Percentiles rank a stretch among this genome's conserved stretches.
phyloP scores from a whole-genome alignment of 2,113 vertebrate genomes.

The Chionomys nivalis region DNA sequence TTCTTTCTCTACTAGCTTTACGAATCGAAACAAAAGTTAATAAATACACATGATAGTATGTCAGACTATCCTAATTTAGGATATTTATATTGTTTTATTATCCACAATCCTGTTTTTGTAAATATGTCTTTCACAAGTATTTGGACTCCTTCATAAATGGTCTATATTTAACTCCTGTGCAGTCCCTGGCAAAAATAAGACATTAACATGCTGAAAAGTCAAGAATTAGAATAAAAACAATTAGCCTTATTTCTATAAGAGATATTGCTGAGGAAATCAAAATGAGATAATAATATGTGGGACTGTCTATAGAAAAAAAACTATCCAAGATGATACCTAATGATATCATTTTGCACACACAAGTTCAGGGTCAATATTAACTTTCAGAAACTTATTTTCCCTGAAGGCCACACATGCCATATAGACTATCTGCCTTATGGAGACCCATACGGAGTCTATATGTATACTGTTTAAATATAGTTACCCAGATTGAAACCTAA shows the following conservation, averaged over 20 bases:
- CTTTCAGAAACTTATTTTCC: not conserved
- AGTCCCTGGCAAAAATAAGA: not conserved
- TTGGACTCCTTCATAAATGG: not conserved
- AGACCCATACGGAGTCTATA: not conserved
- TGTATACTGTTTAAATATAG: not conserved
- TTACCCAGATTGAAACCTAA: not conserved
- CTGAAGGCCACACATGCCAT: not conserved
- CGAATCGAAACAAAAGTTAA: not conserved
- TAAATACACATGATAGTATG: not conserved
- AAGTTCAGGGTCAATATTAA: not conserved
- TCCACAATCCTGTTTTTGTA: not conserved
- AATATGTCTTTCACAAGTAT: not conserved
- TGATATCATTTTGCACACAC: not conserved
- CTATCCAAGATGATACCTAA: not conserved
- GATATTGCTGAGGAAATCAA: not conserved
- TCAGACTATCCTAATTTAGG: not conserved
- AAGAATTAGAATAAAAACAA: not conserved
- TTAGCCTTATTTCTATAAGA: not conserved
- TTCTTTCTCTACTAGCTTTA: not conserved
- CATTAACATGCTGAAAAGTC: not conserved
- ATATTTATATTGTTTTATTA: not conserved
- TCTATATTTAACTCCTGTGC: not conserved
- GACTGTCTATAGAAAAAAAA: not conserved
- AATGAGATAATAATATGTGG: not conserved
- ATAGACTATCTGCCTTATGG: not conserved